phyloP scores from a whole-genome alignment of 1,140 invertebrate genomes.

The Magallana ariakensis region DNA sequence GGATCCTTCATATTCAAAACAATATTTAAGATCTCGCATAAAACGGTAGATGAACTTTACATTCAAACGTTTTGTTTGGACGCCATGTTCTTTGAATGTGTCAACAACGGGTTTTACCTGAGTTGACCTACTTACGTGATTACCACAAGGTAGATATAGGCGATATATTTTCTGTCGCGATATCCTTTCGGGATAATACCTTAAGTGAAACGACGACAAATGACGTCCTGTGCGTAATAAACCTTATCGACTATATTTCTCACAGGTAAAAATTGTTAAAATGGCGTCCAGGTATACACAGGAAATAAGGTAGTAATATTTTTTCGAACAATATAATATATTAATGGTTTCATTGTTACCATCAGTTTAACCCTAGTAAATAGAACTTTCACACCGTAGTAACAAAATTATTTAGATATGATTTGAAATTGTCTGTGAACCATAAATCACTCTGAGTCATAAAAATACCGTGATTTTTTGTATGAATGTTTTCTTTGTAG shows the following conservation, averaged over 20 bases:
- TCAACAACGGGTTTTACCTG: slow-evolving; percentile 46
- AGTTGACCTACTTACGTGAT: slow-evolving; percentile 39
- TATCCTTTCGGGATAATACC: neutral
- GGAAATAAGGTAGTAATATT: neutral
- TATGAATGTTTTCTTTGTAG: too few species aligned
- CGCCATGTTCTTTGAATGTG: slow-evolving; percentile 40
- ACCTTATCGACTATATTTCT: neutral
- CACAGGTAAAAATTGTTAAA: neutral
- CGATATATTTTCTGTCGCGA: slow-evolving; percentile 5
- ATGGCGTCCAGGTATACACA: slow-evolving; percentile 6
- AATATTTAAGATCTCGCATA: too few species aligned
- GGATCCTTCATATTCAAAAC: too few species aligned
- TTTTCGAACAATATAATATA: neutral
- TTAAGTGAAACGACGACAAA: neutral
- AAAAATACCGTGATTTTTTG: too few species aligned
- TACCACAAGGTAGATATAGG: neutral
- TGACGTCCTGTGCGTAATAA: neutral
- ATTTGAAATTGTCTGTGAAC: too few species aligned
- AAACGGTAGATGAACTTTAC: too few species aligned
- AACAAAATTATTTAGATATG: too few species aligned
- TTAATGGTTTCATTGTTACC: too few species aligned
- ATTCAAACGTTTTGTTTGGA: slow-evolving; percentile 3
- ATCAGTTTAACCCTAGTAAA: too few species aligned
- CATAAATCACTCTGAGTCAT: too few species aligned
- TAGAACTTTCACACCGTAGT: too few species aligned